These are phyloP conservation scores for Catharus ustulatus DNA, from an alignment of 2,797 vertebrate species.

Conservation along the genomic window DNA sequence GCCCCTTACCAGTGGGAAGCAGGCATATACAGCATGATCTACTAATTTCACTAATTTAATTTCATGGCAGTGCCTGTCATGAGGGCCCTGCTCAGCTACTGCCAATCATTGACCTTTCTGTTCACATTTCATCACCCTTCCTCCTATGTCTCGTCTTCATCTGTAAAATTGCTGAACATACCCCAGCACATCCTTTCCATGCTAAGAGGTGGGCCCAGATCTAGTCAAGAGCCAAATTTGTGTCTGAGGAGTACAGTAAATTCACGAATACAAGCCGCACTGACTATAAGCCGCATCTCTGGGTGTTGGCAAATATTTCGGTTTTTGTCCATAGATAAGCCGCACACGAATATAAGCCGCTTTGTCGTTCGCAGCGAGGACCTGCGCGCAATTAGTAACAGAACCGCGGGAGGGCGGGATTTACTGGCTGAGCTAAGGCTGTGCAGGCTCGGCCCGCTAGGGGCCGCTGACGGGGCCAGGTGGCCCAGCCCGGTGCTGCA, in stretches of 20 bases:
- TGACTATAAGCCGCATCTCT: no score
- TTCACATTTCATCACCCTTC: not conserved
- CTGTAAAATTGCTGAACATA: not conserved
- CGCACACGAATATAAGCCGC: no score
- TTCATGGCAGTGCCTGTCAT: not conserved
- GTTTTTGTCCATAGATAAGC: no score
- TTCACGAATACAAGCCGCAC: no score
- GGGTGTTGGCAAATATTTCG: no score
- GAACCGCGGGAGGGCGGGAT: no score
- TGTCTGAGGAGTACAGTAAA: not conserved
- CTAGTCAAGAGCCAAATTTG: fast-evolving
- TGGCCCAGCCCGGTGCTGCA: no score
- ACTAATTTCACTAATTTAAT: not conserved
- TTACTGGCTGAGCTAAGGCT: no score
- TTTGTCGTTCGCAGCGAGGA: no score
- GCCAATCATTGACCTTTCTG: not conserved
- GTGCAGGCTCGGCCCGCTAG: no score
- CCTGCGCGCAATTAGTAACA: no score
- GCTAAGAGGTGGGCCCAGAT: not conserved
- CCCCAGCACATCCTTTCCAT: not conserved
- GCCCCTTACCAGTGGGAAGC: not conserved
- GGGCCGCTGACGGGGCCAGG: no score
- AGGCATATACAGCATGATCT: not conserved
- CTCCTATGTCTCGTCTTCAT: not conserved
- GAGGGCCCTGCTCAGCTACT: not conserved